Conservation (phyloP, 2,113 vertebrate genomes). For the Ictalurus furcatus region DNA sequence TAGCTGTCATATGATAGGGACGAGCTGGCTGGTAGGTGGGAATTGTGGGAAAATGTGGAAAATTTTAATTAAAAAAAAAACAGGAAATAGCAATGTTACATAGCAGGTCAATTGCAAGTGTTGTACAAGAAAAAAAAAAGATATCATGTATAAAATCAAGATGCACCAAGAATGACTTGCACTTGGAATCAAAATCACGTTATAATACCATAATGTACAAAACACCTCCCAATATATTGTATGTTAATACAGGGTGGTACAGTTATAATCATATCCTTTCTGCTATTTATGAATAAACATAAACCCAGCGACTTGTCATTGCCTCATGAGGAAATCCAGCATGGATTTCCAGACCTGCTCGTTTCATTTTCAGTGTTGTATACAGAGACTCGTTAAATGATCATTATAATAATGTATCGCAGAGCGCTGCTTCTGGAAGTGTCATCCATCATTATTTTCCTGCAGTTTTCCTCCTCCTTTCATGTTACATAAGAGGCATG, state of each 20-base stretch:
- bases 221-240: not conserved
- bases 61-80: not conserved
- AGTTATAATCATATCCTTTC: not conserved
- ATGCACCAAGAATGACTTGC: not conserved
- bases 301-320: not conserved
- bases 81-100: not conserved
- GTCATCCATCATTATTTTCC: constrained; percentile 51
- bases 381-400: not conserved
- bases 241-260: not conserved
- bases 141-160: not conserved
- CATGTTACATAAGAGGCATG: constrained; percentile 48
- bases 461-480: constrained; percentile 20
- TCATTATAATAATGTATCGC: not conserved
- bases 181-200: not conserved
- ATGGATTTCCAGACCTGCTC: not conserved
- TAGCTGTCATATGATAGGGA: not conserved
- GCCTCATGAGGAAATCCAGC: not conserved
- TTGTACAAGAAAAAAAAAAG: not conserved
- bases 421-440: not conserved
- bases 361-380: not conserved
- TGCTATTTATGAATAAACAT: not conserved
- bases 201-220: not conserved
- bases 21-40: not conserved
- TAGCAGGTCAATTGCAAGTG: not conserved
- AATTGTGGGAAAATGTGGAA: not conserved